Base-by-base conservation (phyloP, 2,113 vertebrate species). In the Eonycteris spelaea region DNA sequence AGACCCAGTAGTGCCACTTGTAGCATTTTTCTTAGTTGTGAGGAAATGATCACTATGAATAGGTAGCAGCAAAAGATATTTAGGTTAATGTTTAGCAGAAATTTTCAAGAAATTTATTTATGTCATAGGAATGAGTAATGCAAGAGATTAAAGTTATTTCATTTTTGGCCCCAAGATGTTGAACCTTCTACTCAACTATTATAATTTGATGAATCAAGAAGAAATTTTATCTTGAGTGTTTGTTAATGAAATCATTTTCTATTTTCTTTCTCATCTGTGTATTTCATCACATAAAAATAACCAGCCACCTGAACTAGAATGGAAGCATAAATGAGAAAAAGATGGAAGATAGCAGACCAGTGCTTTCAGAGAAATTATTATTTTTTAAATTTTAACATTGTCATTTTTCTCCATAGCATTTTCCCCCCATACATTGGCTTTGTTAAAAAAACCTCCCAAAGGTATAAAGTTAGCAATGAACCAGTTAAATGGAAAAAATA, bases 401-500 rank as follows among this genome's bases (percentile, higher is more conserved):
- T 84, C 53, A 61, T 94, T 96, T 94, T 94, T 63, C 22, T 7
- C 28, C 7, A 11, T 73, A 80, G 14, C 4, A 55, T 48, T 94
- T 97, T 90, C 70, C 5, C 12, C 2, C 43, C 5, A 63, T 61
- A 68, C 30, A 43, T 51, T 95, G 35, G 18, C 24, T 93, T 94
- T 95, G 7, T 16, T 86, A 86, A 91, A 92, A 92, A 80, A 63
- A 80, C 75, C 95, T 79, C 26, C 82, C 18, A 68, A 91, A 59
- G 51, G 8, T 86, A 83, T 94, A 24, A 68, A 88, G 78, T 98
- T 98, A 98, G 96, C 93, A 95, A 82, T 96, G 97, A 98, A 98
- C 85, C 94, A 96, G 95, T 98, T 98, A 98, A 98, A 98, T 92
- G 75, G 26, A 74, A 96, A 97, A 95, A 73, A 83, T 85, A 24